Percentiles rank a stretch among this genome's conserved stretches.
These are phyloP conservation scores for Drosophila dunni DNA, from an alignment of 1,140 invertebrate species.

Conservation along the genomic window DNA sequence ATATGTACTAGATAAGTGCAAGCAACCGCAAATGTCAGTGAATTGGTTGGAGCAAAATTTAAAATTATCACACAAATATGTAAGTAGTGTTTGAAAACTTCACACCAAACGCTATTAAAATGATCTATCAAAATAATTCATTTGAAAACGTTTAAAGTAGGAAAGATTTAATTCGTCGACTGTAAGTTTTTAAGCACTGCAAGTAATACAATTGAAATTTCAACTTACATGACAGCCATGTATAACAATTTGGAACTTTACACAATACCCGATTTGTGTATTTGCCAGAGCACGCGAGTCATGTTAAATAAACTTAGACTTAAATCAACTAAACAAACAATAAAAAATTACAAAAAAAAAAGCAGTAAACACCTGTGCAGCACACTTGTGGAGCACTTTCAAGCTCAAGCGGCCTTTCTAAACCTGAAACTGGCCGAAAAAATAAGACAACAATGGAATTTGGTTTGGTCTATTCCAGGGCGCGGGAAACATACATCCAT, in stretches of 20 bases:
- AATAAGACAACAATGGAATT: conserved; percentile 59
- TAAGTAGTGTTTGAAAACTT: too few relatives aligned
- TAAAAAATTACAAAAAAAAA: too few relatives aligned
- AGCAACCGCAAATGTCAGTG: conserved; percentile 60
- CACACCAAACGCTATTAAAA: too few relatives aligned
- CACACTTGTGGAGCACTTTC: conserved; percentile 29
- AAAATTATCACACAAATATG: conserved; percentile 14
- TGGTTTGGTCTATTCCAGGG: conserved; percentile 37
- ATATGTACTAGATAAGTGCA: conserved; percentile 36
- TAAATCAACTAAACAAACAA: conserved; percentile 47
- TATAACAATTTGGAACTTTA: conserved; percentile 24
- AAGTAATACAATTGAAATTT: conserved; percentile 52
- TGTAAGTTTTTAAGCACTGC: not conserved
- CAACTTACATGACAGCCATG: conserved; percentile 47
- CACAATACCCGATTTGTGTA: conserved; percentile 30
- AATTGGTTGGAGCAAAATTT: conserved; percentile 58
- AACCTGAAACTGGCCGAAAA: conserved; percentile 39
- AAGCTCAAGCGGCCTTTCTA: conserved; percentile 63
- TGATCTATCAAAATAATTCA: too few relatives aligned
- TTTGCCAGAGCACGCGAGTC: conserved; percentile 30
- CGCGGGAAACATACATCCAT: conserved; percentile 12
- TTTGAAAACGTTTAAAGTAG: too few relatives aligned
- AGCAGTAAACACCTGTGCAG: conserved; percentile 40
- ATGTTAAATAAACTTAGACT: conserved; percentile 70
- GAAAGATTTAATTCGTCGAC: too few relatives aligned